Percentiles rank a stretch among this genome's conserved stretches.
phyloP scores from a whole-genome alignment of 2,888 invertebrate genomes.

The Phengaris alcon region DNA sequence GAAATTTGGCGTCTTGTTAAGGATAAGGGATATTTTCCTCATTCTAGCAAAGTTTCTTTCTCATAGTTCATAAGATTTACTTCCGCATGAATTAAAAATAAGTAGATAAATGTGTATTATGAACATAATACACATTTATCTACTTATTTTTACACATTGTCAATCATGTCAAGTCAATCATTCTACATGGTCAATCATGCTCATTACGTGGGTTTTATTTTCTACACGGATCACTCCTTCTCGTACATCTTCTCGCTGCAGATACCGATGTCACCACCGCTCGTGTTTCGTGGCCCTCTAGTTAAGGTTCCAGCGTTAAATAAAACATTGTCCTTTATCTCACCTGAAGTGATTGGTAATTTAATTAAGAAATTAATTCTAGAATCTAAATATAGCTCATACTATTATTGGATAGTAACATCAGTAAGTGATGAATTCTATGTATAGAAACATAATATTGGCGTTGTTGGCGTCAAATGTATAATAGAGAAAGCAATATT shows the following conservation, averaged over 20 bases:
- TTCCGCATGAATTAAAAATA: no score
- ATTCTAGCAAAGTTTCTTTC: no score
- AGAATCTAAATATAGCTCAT: background rate
- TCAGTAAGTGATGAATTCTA: background rate
- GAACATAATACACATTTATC: no score
- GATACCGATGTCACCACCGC: background rate
- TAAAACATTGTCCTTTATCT: constrained; percentile 4
- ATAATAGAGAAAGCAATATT: background rate
- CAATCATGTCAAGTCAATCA: no score
- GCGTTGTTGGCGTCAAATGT: background rate
- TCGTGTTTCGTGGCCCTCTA: background rate
- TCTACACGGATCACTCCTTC: background rate
- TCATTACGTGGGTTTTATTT: background rate
- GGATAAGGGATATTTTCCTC: no score
- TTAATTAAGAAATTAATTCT: background rate
- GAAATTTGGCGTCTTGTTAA: no score
- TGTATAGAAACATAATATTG: background rate
- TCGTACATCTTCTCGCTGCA: background rate
- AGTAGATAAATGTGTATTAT: no score
- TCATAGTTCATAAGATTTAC: no score
- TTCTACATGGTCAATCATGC: background rate
- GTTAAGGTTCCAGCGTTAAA: background rate
- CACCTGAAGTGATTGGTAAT: background rate
- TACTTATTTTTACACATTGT: no score
- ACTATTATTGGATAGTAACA: background rate